Percentiles rank a stretch among this genome's conserved stretches.
phyloP scores from a whole-genome alignment of 2,888 invertebrate species.

The Pandemis cinnamomeana region DNA sequence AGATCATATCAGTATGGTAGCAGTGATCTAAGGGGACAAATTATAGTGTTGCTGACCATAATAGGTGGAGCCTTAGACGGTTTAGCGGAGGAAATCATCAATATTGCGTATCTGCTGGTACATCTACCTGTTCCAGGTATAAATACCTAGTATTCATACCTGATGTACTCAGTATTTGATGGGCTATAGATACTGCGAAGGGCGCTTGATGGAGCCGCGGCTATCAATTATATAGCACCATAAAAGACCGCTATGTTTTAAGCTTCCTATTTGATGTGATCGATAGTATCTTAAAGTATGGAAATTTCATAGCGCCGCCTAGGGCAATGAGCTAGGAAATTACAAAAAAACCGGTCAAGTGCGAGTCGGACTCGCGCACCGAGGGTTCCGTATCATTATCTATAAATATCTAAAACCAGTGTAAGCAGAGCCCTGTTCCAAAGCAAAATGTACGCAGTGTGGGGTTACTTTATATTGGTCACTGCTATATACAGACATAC shows the following conservation, averaged over 20 bases:
- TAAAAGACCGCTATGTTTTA: conserved; percentile 35
- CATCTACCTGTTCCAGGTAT: conserved; percentile 30
- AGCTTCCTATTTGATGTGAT: conserved; percentile 22
- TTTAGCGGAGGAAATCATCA: conserved; percentile 39
- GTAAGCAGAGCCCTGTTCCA: no score
- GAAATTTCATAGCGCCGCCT: conserved; percentile 12
- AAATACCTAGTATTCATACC: conserved; percentile 4
- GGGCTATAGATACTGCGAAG: conserved; percentile 26
- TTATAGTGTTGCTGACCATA: conserved; percentile 18
- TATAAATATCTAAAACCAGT: no score
- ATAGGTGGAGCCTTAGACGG: conserved; percentile 22
- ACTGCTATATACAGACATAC: no score
- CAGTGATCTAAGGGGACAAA: conserved; percentile 36
- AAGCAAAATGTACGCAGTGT: no score
- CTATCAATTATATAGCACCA: conserved; percentile 27
- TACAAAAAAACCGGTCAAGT: not conserved
- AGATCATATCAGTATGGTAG: conserved; percentile 18
- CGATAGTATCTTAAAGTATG: conserved; percentile 25
- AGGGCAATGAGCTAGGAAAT: not conserved
- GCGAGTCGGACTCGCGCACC: no score
- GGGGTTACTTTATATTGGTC: no score
- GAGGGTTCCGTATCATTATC: no score
- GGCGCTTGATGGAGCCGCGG: conserved; percentile 22
- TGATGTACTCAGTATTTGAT: conserved; percentile 33
- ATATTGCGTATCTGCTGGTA: conserved; percentile 32